Evolutionary conservation across 2,888 invertebrate species (phyloP).

Genomic region (Aporophyla nigra): DNA sequence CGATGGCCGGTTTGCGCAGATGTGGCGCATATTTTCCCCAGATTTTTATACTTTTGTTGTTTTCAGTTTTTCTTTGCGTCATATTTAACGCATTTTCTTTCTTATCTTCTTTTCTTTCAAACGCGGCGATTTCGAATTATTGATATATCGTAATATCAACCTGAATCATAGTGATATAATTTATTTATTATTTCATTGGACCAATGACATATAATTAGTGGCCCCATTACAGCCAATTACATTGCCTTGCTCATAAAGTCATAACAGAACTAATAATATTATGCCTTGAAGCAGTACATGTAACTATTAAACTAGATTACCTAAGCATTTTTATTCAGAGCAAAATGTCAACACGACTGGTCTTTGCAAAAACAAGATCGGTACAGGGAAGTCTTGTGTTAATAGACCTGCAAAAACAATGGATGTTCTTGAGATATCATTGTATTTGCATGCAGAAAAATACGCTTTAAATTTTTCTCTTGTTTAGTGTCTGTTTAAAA

Average conservation of each 20-base stretch:
- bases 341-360: neutral
- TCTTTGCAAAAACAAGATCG: neutral
- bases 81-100: too few species aligned
- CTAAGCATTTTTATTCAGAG: constrained; percentile 3
- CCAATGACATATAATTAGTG: constrained; percentile 28
- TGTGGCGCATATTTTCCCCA: too few species aligned
- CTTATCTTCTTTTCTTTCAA: too few species aligned
- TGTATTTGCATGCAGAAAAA: neutral
- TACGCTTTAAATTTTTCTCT: neutral
- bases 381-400: neutral
- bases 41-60: too few species aligned
- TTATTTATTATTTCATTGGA: constrained; percentile 26
- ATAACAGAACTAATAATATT: constrained; percentile 5
- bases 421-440: neutral
- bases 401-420: neutral
- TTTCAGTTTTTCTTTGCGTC: too few species aligned
- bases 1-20: too few species aligned
- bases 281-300: constrained; percentile 14
- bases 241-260: neutral
- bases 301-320: constrained; percentile 17
- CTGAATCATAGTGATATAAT: neutral
- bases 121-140: too few species aligned
- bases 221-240: constrained; percentile 21
- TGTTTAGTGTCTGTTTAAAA: neutral
- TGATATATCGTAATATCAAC: too few species aligned